phyloP scores from a whole-genome alignment of 2,888 invertebrate genomes.

The Clanis bilineata region DNA sequence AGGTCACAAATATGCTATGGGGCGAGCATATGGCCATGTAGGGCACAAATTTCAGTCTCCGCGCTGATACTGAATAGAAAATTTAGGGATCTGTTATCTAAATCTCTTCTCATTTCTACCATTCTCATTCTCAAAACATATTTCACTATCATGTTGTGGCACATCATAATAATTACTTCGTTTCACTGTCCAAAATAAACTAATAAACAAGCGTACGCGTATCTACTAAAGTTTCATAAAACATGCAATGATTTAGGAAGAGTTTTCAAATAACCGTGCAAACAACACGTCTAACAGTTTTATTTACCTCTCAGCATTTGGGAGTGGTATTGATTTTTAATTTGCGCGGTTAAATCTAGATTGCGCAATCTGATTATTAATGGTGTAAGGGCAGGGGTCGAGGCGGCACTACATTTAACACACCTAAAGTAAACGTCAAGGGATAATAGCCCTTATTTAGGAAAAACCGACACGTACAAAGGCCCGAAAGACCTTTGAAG shows the following conservation, averaged over 20 bases:
- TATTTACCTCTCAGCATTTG: slow-evolving; percentile 22
- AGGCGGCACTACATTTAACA: slow-evolving; percentile 59
- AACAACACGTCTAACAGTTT: slow-evolving; percentile 13
- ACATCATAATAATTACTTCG: too few species aligned
- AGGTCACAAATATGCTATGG: too few species aligned
- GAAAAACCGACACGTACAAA: slow-evolving; percentile 47
- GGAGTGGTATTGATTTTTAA: slow-evolving; percentile 63
- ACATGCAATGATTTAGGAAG: neutral
- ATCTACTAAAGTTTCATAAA: neutral
- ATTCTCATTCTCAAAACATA: too few species aligned
- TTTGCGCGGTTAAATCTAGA: slow-evolving; percentile 62
- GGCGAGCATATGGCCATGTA: too few species aligned
- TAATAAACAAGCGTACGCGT: neutral
- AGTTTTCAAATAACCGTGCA: neutral
- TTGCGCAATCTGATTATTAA: slow-evolving; percentile 70
- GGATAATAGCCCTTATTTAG: slow-evolving; percentile 60
- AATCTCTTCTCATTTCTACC: too few species aligned
- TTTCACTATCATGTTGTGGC: too few species aligned
- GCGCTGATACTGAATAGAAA: too few species aligned
- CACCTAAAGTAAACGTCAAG: slow-evolving; percentile 49
- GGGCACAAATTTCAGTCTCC: too few species aligned
- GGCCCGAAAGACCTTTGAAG: slow-evolving; percentile 33
- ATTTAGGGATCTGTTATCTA: too few species aligned
- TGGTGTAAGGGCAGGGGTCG: slow-evolving; percentile 57
- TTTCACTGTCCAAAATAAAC: too few species aligned